Base-by-base conservation (phyloP, 1,140 invertebrate genomes). In the Xylocopa sonorina region DNA sequence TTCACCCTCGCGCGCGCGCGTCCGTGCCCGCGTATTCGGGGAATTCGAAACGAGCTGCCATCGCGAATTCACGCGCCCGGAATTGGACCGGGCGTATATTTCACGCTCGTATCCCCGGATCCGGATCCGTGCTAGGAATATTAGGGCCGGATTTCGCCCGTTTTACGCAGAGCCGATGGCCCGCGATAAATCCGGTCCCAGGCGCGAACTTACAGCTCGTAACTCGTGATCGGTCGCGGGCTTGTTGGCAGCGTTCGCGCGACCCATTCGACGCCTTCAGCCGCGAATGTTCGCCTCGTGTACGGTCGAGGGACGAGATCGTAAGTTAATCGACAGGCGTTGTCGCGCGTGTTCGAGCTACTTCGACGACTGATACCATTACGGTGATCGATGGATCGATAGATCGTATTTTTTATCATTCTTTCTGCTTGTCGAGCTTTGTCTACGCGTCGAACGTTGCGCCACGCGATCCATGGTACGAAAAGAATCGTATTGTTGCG, bases 11-110 rank as follows among this genome's bases (percentile, higher is more conserved):
- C n/a, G n/a, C n/a, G n/a, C 83, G 77, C 78, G 82, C 73, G 82
- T 62, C 78, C 64, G 67, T 81, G 86, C 86, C 86, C 89, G 86
- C 89, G 58, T 62, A 90, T 91, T 92, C 91, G 87, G 85, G 85
- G 91, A 92, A 92, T 92, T 89, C 86, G 85, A 91, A 91, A 92
- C 91, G 90, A 91, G 89, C 81, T 64, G 83, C 69, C 84, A 82
- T 85, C 80, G 76, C 75, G 83, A 86, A 82, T 86, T 86, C 84
- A 82, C 84, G 80, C 84, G 80, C 71, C 38, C 78, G 66, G 74
- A 86, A 87, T 85, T 78, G 80, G 76, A 85, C 60, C 76, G 83
- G 75, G 72, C 82, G 78, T 85, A 84, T 79, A 87, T 85, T 87
- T 84, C 82, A 85, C 69, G 66, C 69, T 55, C 53, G 75, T 64